Percentiles rank a stretch among this genome's conserved stretches.
Evolutionary conservation across 2,797 vertebrate species (phyloP).

Genomic region (Podargus strigoides): DNA sequence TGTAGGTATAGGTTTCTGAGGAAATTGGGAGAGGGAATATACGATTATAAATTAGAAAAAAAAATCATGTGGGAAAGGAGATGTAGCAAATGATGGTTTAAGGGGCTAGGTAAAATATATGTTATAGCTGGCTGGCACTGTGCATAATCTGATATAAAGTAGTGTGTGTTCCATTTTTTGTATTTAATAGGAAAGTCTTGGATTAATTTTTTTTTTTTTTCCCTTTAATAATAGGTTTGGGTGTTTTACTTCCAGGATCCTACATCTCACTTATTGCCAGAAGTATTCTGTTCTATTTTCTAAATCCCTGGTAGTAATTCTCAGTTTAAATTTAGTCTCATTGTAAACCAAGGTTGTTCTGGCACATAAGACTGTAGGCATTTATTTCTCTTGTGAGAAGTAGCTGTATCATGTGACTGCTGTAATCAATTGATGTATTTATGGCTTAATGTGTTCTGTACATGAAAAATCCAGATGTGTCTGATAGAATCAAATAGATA

Average conservation of each 20-base stretch:
- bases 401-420: not conserved
- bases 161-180: not conserved
- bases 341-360: slow-evolving; percentile 31
- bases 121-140: not conserved
- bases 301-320: slow-evolving; percentile 37
- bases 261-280: not conserved
- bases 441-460: not conserved
- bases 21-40: not conserved
- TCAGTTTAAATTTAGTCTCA: slow-evolving; percentile 45
- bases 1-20: not conserved
- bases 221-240: slow-evolving; percentile 2
- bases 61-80: slow-evolving; percentile 28
- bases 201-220: not conserved
- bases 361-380: not conserved
- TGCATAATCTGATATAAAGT: not conserved
- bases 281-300: slow-evolving; percentile 18
- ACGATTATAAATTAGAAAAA: not conserved
- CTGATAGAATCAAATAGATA: not conserved
- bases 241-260: slow-evolving; percentile 33
- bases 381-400: slow-evolving; percentile 49
- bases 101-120: not conserved
- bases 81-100: slow-evolving; percentile 24
- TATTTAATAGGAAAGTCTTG: slow-evolving; percentile 16
- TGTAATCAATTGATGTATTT: slow-evolving; percentile 47
- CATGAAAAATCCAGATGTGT: not conserved